Evolutionary conservation across 1,140 invertebrate genomes (phyloP).

Genomic region (Anoplolepis gracilipes): DNA sequence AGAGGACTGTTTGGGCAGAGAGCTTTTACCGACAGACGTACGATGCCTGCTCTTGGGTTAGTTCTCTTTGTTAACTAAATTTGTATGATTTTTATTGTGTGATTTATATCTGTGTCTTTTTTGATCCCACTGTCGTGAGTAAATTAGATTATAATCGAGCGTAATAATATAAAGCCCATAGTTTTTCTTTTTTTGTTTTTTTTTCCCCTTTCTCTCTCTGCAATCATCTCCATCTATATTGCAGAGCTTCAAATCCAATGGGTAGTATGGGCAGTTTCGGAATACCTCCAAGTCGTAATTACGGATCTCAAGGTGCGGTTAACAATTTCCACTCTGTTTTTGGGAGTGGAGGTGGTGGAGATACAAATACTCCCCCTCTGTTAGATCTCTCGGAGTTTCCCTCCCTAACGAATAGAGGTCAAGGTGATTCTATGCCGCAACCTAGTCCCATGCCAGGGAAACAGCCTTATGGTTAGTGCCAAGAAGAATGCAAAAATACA

Average conservation of each 20-base stretch:
- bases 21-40: conserved; percentile 91
- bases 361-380: conserved; percentile 92
- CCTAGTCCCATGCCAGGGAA: conserved; percentile 93
- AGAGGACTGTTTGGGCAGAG: conserved; percentile 91
- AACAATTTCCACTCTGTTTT: conserved; percentile 93
- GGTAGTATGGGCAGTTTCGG: conserved; percentile 88
- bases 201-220: neutral
- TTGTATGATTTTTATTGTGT: neutral
- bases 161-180: neutral
- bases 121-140: neutral
- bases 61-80: conserved; percentile 61
- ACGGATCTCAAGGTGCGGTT: conserved; percentile 89
- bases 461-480: conserved; percentile 92
- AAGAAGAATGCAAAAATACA: neutral
- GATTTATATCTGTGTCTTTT: no score
- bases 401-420: conserved; percentile 93
- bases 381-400: conserved; percentile 96
- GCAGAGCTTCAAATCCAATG: conserved; percentile 88
- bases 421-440: conserved; percentile 92
- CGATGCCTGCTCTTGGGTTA: conserved; percentile 90
- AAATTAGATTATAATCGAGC: neutral
- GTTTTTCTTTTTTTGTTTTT: neutral
- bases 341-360: conserved; percentile 87
- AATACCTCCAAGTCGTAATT: conserved; percentile 89
- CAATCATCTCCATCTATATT: conserved; percentile 62